Percentiles rank a stretch among this genome's conserved stretches.
Evolutionary conservation across 2,888 invertebrate species (phyloP).

Genomic region (Pachymerium ferrugineum): DNA sequence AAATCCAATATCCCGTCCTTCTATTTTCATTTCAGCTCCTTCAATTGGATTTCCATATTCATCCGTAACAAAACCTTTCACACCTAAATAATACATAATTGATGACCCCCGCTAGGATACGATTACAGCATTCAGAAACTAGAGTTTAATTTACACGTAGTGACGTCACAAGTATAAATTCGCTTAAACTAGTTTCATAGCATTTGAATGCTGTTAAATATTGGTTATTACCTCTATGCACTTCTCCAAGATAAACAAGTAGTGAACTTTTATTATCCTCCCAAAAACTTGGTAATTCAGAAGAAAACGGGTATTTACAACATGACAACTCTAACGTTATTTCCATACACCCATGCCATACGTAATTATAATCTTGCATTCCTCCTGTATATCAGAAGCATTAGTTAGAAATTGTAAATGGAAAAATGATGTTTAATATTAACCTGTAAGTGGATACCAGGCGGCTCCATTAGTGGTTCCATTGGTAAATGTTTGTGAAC

Average conservation of each 20-base stretch:
- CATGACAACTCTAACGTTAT: slow-evolving; percentile 90
- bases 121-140: background rate
- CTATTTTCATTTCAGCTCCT: slow-evolving; percentile 69
- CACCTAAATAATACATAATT: slow-evolving; percentile 49
- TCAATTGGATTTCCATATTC: slow-evolving; percentile 71
- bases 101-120: too few relatives aligned
- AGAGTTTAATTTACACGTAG: too few relatives aligned
- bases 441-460: slow-evolving; percentile 81
- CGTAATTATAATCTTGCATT: slow-evolving; percentile 92
- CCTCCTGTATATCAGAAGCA: slow-evolving; percentile 55
- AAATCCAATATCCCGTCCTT: slow-evolving; percentile 75
- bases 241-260: slow-evolving; percentile 76
- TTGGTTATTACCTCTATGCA: slow-evolving; percentile 58
- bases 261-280: slow-evolving; percentile 78
- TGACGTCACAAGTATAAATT: background rate
- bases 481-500: slow-evolving; percentile 69
- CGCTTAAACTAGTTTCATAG: too few relatives aligned
- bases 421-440: background rate
- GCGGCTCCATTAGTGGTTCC: slow-evolving; percentile 93
- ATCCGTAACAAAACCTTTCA: slow-evolving; percentile 78
- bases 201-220: too few relatives aligned
- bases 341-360: slow-evolving; percentile 90
- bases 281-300: slow-evolving; percentile 77
- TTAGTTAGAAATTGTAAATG: background rate
- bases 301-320: slow-evolving; percentile 82